phyloP scores from a whole-genome alignment of 2,797 vertebrate genomes.

The Peromyscus nudipes region DNA sequence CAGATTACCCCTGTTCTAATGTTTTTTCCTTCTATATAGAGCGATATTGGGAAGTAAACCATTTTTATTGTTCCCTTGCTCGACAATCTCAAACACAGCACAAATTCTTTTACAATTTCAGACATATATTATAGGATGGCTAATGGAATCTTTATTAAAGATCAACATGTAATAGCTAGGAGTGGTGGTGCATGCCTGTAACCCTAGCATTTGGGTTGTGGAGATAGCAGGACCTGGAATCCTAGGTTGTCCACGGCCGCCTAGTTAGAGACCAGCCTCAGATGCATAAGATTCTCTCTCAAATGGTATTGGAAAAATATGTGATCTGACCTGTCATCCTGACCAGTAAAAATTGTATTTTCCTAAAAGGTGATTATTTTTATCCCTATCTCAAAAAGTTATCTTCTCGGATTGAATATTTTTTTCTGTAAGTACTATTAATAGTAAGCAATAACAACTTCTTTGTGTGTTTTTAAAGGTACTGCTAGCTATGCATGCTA shows the following conservation, averaged over 20 bases:
- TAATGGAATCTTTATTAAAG: conserved; percentile 53
- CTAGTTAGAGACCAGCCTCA: not conserved
- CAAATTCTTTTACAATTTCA: conserved; percentile 46
- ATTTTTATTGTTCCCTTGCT: conserved; percentile 42
- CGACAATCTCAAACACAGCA: conserved; percentile 57
- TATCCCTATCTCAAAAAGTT: conserved; percentile 28
- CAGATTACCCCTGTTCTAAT: not conserved
- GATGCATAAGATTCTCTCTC: not conserved
- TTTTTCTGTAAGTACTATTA: conserved; percentile 69
- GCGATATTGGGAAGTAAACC: conserved; percentile 50
- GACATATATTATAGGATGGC: conserved; percentile 7
- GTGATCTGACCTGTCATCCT: conserved; percentile 4
- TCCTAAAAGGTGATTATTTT: conserved; percentile 48
- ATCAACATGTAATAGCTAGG: conserved; percentile 10
- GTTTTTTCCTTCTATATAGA: conserved; percentile 3
- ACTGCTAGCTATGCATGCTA: conserved; percentile 98
- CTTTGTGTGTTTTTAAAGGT: conserved; percentile 89
- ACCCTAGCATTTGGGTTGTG: not conserved
- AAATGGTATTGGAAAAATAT: conserved; percentile 37
- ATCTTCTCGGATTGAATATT: conserved; percentile 47
- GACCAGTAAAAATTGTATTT: conserved; percentile 63
- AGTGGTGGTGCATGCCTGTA: not conserved
- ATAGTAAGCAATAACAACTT: conserved; percentile 66
- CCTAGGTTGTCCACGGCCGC: not conserved
- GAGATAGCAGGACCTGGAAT: not conserved